phyloP scores from a whole-genome alignment of 2,113 vertebrate species.

The Nothobranchius furzeri region DNA sequence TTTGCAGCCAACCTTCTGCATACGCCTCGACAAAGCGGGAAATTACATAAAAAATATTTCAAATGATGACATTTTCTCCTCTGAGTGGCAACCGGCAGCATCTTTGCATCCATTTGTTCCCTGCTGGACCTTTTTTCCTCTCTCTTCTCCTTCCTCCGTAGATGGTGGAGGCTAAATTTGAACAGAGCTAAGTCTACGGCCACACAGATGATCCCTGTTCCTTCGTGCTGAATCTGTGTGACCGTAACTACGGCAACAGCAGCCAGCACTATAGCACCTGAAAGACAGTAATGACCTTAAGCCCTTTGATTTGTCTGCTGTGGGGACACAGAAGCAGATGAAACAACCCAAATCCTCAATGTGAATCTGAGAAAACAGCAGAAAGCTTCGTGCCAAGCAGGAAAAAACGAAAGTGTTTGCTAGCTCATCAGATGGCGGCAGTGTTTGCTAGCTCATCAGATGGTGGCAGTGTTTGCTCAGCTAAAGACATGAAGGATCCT shows the following conservation, averaged over 20 bases:
- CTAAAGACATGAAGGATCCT: background rate
- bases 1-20: constrained; percentile 9
- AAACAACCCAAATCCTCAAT: background rate
- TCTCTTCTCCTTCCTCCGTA: constrained; percentile 4
- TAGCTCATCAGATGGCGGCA: constrained; percentile 48
- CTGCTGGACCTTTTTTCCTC: background rate
- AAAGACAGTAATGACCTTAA: constrained; percentile 50
- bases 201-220: constrained; percentile 23
- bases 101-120: background rate
- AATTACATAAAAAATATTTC: background rate
- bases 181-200: constrained; percentile 1
- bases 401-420: constrained; percentile 21
- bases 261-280: constrained; percentile 14
- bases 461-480: constrained; percentile 53
- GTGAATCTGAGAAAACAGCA: too few relatives aligned
- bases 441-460: constrained; percentile 46
- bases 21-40: constrained; percentile 4
- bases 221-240: constrained; percentile 9
- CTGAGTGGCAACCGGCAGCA: background rate
- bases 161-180: constrained; percentile 1
- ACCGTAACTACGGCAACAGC: constrained; percentile 50
- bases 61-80: constrained; percentile 14
- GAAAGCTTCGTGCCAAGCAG: background rate
- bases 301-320: constrained; percentile 43
- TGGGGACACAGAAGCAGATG: constrained; percentile 19